These are phyloP conservation scores for Cantharis rustica DNA, from an alignment of 2,888 invertebrate genomes.

Conservation along the genomic window DNA sequence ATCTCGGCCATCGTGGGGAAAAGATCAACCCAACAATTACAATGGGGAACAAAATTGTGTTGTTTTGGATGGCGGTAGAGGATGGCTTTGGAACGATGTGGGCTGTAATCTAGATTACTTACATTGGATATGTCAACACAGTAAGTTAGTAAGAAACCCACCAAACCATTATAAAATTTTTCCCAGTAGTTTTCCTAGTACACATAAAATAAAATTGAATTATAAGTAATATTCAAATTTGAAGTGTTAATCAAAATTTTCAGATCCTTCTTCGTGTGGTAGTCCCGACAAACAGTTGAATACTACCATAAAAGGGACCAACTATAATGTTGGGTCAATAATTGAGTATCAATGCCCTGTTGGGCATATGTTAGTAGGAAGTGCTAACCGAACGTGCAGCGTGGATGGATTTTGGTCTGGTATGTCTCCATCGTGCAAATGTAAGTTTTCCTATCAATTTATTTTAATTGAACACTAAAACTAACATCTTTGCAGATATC, in stretches of 20 bases:
- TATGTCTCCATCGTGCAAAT: constrained; percentile 81
- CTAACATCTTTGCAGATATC: constrained; percentile 65
- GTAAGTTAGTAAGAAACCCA: constrained; percentile 61
- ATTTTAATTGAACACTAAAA: neutral
- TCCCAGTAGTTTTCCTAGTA: neutral
- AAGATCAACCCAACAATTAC: constrained; percentile 94
- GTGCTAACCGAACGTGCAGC: constrained; percentile 70
- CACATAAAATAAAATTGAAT: too few relatives aligned
- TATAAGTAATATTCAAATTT: too few relatives aligned
- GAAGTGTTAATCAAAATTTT: constrained; percentile 30
- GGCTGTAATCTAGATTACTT: constrained; percentile 92
- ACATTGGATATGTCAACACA: constrained; percentile 91
- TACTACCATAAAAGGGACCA: constrained; percentile 76
- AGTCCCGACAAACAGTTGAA: constrained; percentile 85
- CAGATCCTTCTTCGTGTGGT: constrained; percentile 84
- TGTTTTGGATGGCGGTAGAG: constrained; percentile 87
- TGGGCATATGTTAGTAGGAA: constrained; percentile 80
- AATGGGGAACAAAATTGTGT: constrained; percentile 95
- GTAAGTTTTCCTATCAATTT: constrained; percentile 60
- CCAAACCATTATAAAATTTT: constrained; percentile 8
- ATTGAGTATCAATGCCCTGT: constrained; percentile 81
- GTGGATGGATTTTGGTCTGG: constrained; percentile 84
- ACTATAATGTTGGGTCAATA: constrained; percentile 70
- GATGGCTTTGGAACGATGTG: constrained; percentile 94
- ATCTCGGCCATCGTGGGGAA: constrained; percentile 84